A percentile compares a stretch with the other conserved stretches of the same genome.
These are phyloP conservation scores for Dendrocincla fuliginosa DNA, from an alignment of 2,797 vertebrate genomes.

Conservation along the genomic window DNA sequence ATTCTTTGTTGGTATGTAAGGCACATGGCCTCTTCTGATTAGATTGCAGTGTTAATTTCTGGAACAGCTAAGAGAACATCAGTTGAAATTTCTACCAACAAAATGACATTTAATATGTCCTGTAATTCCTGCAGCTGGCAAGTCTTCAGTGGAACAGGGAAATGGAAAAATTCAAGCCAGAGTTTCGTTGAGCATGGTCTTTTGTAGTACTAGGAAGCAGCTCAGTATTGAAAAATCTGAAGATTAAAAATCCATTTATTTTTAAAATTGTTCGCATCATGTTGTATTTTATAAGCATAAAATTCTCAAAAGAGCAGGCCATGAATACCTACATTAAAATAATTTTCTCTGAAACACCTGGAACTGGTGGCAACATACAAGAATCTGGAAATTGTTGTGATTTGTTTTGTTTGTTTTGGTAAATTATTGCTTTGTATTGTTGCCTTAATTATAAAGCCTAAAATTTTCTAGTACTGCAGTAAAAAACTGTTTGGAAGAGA, in stretches of 20 bases:
- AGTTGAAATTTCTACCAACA: not conserved
- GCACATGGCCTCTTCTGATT: not conserved
- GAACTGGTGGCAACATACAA: not conserved
- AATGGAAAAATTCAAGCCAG: not conserved
- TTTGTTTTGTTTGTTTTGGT: not conserved
- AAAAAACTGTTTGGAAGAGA: not conserved
- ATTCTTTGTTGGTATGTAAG: conserved; percentile 87
- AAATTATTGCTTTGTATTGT: not conserved
- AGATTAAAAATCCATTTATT: not conserved
- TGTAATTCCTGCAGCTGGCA: not conserved
- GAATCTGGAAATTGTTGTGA: not conserved
- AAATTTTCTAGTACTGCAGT: not conserved
- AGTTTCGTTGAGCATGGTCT: not conserved
- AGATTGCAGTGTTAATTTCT: not conserved
- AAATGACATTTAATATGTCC: rapidly evolving
- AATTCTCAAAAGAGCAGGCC: not conserved
- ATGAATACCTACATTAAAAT: not conserved
- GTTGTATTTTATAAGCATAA: not conserved
- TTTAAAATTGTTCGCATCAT: not conserved
- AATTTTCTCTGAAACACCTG: not conserved
- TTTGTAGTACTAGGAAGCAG: not conserved
- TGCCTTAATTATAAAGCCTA: not conserved
- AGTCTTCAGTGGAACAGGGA: not conserved
- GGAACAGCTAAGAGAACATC: not conserved
- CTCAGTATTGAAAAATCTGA: not conserved